Evolutionary conservation across 2,113 vertebrate genomes (phyloP), one percentile per base, ranked within the genome.

Genomic region (Tachuris rubrigastra): DNA sequence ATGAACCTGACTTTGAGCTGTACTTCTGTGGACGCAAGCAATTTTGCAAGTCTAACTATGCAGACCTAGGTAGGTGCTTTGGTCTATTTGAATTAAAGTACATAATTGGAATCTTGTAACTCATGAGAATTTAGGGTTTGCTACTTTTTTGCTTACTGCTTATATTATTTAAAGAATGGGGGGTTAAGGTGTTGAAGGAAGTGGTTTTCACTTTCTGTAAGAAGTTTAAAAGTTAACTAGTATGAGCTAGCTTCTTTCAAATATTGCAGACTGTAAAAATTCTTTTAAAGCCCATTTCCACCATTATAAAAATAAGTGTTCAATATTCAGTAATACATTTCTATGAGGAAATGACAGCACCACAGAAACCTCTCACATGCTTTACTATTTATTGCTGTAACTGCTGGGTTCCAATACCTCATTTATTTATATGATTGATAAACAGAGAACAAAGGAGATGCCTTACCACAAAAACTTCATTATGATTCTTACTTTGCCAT

Each of bases 1-100:
- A 98, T 42, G 99, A 99, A 95, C 99, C 99, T 87, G 98, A 99
- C 97, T 99, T 99, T 89, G 98, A 99, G 98, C 98, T 99, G 97
- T 99, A 99, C 98, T 99, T 99, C 96, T 99, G 99, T 97, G 99
- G 99, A 98, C 98, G 98, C 98, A 99, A 98, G 98, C 99, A 99
- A 97, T 98, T 99, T 98, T 98, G 98, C 98, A 99, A 99, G 98
- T 99, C 98, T 74, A 99, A 99, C 99, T 99, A 99, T 99, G 99
- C 99, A 98, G 99, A 99, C 98, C 98, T 99, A 98, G 99, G 99
- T 99, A 98, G 97, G 99, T 97, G 87, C 96, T 97, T 94, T 94
- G 30, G 50, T 87, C 14, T 89, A 7, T 56, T 6, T 66, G 46
- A 79, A 65, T 88, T 74, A 87, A 93, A 88, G 49, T 93, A 65